Percentiles rank a stretch among this genome's conserved stretches.
Evolutionary conservation across 2,797 vertebrate species (phyloP).

Genomic region (Gymnothorax javanicus): DNA sequence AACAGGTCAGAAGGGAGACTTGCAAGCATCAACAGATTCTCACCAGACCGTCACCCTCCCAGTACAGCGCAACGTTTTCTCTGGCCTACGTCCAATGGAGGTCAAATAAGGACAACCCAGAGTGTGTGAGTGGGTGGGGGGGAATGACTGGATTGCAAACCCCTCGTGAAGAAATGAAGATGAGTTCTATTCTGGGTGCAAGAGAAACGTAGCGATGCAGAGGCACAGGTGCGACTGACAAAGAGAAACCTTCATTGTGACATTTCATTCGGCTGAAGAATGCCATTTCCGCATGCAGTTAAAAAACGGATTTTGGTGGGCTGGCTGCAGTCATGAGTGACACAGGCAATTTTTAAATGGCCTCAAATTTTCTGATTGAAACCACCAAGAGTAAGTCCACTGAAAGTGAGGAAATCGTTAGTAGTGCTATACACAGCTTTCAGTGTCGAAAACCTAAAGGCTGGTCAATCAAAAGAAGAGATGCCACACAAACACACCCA

Average conservation of each 20-base stretch:
- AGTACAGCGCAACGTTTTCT: constrained; percentile 67
- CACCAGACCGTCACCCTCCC: constrained; percentile 56
- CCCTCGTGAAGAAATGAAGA: not conserved
- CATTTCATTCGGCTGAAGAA: not conserved
- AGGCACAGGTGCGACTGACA: constrained; percentile 7
- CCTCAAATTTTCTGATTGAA: not conserved
- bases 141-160: not conserved
- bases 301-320: not conserved
- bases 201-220: not conserved
- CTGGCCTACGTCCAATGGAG: constrained; percentile 70
- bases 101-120: constrained; percentile 51
- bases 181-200: not conserved
- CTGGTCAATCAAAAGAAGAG: not conserved
- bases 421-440: not conserved
- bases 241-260: not conserved
- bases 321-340: not conserved
- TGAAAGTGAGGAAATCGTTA: not conserved
- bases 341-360: not conserved
- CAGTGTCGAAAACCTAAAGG: not conserved
- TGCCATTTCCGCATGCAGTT: not conserved
- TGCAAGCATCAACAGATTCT: not conserved
- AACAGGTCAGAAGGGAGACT: constrained; percentile 50
- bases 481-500: not conserved
- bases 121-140: not conserved
- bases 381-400: not conserved